phyloP scores from a whole-genome alignment of 2,888 invertebrate genomes.

The Julus scanicus region DNA sequence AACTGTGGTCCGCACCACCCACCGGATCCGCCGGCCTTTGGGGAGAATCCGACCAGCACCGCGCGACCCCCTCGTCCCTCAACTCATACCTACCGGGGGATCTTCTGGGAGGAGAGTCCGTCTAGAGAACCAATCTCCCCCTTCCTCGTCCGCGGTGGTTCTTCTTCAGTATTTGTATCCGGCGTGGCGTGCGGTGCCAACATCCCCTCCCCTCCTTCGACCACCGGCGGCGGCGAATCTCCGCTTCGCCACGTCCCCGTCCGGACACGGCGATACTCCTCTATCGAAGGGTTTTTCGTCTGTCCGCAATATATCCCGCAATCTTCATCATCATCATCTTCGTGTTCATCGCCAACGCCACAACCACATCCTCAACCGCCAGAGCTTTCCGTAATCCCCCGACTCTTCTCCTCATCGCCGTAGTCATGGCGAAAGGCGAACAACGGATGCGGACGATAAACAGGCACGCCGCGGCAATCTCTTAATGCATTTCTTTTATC shows the following conservation, averaged over 20 bases:
- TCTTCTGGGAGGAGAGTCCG: conserved; percentile 78
- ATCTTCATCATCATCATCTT: no score
- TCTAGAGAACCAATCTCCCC: conserved; percentile 31
- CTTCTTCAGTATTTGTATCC: background rate
- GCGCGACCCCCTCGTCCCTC: conserved; percentile 85
- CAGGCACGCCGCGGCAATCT: background rate
- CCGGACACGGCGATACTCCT: no score
- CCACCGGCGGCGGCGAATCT: no score
- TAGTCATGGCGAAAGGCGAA: no score
- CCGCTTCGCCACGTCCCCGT: no score
- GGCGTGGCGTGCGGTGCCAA: background rate
- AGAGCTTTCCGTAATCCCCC: background rate
- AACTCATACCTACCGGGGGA: conserved; percentile 89
- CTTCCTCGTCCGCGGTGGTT: background rate
- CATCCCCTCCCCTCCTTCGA: no score
- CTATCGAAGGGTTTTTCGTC: no score
- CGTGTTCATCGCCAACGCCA: background rate
- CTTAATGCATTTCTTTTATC: conserved; percentile 37
- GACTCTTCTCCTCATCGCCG: background rate
- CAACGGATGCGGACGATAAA: background rate
- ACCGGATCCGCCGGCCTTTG: conserved; percentile 68
- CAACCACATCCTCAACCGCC: background rate
- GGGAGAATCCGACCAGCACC: conserved; percentile 77
- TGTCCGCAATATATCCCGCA: no score
- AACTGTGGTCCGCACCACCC: conserved; percentile 73